These are phyloP conservation scores for Drosophila virilis DNA, from an alignment of 1,140 invertebrate genomes.

Conservation along the genomic window DNA sequence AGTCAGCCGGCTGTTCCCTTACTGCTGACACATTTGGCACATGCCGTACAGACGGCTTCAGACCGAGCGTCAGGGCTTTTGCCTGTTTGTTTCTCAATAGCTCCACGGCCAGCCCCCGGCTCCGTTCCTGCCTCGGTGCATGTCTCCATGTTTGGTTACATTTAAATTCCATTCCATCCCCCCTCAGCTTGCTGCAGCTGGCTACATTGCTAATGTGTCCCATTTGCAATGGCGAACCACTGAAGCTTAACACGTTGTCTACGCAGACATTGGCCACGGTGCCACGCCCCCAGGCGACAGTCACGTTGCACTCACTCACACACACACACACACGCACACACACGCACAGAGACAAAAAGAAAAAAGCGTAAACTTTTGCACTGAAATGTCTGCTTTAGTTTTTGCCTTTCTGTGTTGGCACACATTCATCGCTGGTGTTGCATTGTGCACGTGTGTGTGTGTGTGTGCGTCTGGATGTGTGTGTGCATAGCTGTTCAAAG, in stretches of 20 bases:
- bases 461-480: slow-evolving; percentile 40
- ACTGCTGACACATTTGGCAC: slow-evolving; percentile 74
- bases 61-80: not conserved
- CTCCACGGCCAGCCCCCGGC: not conserved
- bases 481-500: slow-evolving; percentile 67
- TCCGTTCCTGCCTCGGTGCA: not conserved
- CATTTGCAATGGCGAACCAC: slow-evolving; percentile 80
- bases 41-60: slow-evolving; percentile 38
- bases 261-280: slow-evolving; percentile 64
- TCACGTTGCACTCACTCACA: slow-evolving; percentile 19
- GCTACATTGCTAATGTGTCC: slow-evolving; percentile 78
- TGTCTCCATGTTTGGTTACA: not conserved
- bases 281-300: slow-evolving; percentile 39
- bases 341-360: slow-evolving; percentile 14
- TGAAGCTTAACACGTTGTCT: slow-evolving; percentile 82
- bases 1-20: slow-evolving; percentile 6
- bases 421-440: slow-evolving; percentile 39
- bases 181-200: slow-evolving; percentile 40
- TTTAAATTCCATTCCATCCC: slow-evolving; percentile 16
- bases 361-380: slow-evolving; percentile 49
- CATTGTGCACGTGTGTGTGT: slow-evolving; percentile 23
- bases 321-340: slow-evolving; percentile 4
- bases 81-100: not conserved
- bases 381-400: slow-evolving; percentile 70
- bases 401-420: slow-evolving; percentile 52